These are phyloP conservation scores for Neotoxoptera formosana DNA, from an alignment of 1,140 invertebrate species.

Conservation along the genomic window DNA sequence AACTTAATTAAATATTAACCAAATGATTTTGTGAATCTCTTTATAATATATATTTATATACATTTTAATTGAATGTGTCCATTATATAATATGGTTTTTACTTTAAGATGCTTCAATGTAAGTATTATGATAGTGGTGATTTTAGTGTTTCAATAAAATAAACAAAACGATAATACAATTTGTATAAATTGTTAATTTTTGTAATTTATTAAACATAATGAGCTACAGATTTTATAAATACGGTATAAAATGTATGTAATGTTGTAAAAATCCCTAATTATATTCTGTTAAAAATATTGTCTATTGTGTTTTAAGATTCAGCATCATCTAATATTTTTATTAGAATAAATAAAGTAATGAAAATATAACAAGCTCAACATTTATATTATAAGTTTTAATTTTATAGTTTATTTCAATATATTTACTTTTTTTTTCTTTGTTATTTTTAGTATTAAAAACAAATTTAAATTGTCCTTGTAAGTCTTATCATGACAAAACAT, in stretches of 20 bases:
- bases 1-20: neutral
- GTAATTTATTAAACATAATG: neutral
- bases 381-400: neutral
- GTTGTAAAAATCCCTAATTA: neutral
- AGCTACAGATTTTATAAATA: neutral
- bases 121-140: conserved; percentile 5
- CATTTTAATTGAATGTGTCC: neutral
- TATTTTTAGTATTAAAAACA: neutral
- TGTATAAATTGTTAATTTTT: neutral
- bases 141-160: neutral
- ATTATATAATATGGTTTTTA: neutral
- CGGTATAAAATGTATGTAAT: neutral
- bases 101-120: conserved; percentile 13
- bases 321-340: neutral
- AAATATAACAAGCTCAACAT: neutral
- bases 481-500: neutral
- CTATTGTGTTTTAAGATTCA: neutral
- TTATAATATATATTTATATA: neutral
- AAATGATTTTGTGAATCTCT: conserved; percentile 10
- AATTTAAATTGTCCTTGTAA: neutral
- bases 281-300: neutral
- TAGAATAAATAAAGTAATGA: neutral
- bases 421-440: neutral
- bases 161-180: neutral
- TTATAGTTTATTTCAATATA: neutral